Conservation (phyloP, 1,140 invertebrate genomes). For the Drosophila dunni region DNA sequence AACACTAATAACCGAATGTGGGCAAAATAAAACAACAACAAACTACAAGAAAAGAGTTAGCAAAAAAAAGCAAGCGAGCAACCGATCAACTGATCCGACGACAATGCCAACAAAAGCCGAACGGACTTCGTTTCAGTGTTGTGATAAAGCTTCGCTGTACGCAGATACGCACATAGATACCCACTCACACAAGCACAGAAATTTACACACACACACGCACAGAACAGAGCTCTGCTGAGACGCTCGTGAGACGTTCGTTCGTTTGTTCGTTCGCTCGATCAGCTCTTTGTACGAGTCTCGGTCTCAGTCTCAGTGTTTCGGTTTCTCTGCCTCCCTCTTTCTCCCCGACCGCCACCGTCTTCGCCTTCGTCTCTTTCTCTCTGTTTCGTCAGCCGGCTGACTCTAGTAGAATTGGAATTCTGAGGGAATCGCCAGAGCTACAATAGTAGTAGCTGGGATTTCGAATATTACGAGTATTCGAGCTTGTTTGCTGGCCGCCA, state of each 20-base stretch:
- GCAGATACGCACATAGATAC: constrained; percentile 44
- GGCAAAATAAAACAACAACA: constrained; percentile 20
- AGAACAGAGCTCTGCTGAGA: constrained; percentile 61
- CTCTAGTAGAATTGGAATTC: constrained; percentile 56
- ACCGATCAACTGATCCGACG: too few species aligned
- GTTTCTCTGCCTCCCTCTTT: not conserved
- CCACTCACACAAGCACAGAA: constrained; percentile 38
- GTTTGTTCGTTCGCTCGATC: constrained; percentile 44
- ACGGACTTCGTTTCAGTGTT: constrained; percentile 51
- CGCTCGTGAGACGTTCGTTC: constrained; percentile 60
- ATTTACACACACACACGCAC: constrained; percentile 27
- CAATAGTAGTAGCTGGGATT: constrained; percentile 53
- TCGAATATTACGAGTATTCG: constrained; percentile 33
- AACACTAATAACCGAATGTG: constrained; percentile 73
- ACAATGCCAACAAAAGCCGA: constrained; percentile 26
- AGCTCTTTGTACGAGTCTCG: constrained; percentile 50
- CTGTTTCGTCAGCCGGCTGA: constrained; percentile 44
- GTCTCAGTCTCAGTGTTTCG: not conserved
- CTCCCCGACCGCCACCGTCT: not conserved
- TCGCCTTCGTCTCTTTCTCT: constrained; percentile 2
- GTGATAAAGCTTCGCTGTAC: constrained; percentile 67
- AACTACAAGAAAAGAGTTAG: constrained; percentile 37
- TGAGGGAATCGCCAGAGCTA: constrained; percentile 58
- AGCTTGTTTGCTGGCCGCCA: constrained; percentile 68
- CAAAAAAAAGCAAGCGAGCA: constrained; percentile 31